Percentiles rank a stretch among this genome's conserved stretches.
These are phyloP conservation scores for Lucifuga dentata DNA, from an alignment of 2,113 vertebrate genomes.

Conservation along the genomic window DNA sequence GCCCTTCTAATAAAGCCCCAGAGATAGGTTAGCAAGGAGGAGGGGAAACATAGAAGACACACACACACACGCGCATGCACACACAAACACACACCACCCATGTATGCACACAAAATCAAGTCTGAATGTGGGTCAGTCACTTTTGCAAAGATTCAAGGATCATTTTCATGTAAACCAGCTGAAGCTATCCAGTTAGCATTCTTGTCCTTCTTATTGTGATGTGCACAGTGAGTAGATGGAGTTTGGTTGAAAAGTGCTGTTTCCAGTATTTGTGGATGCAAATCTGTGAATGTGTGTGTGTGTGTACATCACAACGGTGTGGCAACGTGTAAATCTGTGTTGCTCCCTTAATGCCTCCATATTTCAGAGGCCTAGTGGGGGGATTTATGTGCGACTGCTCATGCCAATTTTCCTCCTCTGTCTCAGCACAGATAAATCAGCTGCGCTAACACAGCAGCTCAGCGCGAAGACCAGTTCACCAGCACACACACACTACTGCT, in stretches of 20 bases:
- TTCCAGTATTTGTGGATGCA: constrained; percentile 46
- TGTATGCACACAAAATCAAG: constrained; percentile 1
- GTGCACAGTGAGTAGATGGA: constrained; percentile 27
- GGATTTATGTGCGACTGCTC: constrained; percentile 78
- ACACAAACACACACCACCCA: constrained; percentile 22
- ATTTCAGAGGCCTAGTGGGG: constrained; percentile 77
- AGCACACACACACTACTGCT: neutral
- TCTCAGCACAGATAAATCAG: constrained; percentile 78
- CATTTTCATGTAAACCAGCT: constrained; percentile 31
- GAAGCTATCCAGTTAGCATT: constrained; percentile 12
- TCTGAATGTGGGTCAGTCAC: constrained; percentile 29
- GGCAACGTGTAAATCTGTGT: constrained; percentile 79
- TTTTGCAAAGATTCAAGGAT: constrained; percentile 26
- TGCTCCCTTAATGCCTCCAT: constrained; percentile 78
- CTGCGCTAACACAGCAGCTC: constrained; percentile 73
- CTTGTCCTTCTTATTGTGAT: constrained; percentile 33
- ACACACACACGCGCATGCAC: constrained; percentile 20
- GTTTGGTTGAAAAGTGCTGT: constrained; percentile 52
- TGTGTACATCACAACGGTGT: constrained; percentile 56
- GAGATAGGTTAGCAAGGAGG: constrained; percentile 59
- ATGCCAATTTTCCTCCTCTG: constrained; percentile 77
- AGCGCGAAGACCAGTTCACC: constrained; percentile 36
- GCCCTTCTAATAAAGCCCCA: constrained; percentile 92
- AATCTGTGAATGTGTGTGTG: constrained; percentile 40
- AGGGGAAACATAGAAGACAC: constrained; percentile 15